Percentiles rank a stretch among this genome's conserved stretches.
Evolutionary conservation across 2,888 invertebrate species (phyloP).

Genomic region (Coelinius sp.): DNA sequence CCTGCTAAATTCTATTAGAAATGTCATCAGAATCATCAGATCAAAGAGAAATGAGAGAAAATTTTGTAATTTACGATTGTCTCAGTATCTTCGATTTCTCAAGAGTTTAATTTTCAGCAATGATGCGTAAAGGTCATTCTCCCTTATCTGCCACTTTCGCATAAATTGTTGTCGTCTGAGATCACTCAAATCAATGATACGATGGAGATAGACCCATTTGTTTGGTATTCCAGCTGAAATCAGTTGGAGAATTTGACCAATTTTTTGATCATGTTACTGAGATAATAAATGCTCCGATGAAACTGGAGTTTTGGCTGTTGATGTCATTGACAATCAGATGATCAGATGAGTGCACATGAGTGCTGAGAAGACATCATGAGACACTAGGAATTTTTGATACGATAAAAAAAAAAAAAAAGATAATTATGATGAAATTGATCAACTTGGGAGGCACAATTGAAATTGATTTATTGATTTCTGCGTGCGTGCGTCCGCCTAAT

Average conservation of each 20-base stretch:
- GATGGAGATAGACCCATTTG: slow-evolving; percentile 63
- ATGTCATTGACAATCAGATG: slow-evolving; percentile 4
- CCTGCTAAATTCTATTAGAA: background rate
- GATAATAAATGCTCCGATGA: slow-evolving; percentile 26
- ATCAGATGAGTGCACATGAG: slow-evolving; percentile 3
- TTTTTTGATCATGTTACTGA: background rate
- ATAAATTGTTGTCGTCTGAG: slow-evolving; percentile 65
- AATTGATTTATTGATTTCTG: slow-evolving; percentile 23
- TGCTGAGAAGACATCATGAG: background rate
- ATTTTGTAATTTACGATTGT: background rate
- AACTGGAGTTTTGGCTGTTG: slow-evolving; percentile 25
- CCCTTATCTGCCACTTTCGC: slow-evolving; percentile 65
- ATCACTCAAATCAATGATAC: slow-evolving; percentile 65
- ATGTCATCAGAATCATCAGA: background rate
- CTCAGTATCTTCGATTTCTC: slow-evolving; percentile 38
- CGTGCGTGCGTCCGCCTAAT: slow-evolving; percentile 36
- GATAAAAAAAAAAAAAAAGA: background rate
- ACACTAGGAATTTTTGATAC: slow-evolving; percentile 5
- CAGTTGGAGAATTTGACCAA: slow-evolving; percentile 41
- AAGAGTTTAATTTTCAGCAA: slow-evolving; percentile 46
- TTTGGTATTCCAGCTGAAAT: slow-evolving; percentile 66
- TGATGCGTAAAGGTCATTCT: slow-evolving; percentile 51
- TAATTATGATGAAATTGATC: slow-evolving; percentile 26
- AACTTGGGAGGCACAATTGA: slow-evolving; percentile 20
- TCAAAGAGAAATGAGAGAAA: background rate